phyloP scores from a whole-genome alignment of 2,113 vertebrate genomes.

The Xyliphius kryptos region DNA sequence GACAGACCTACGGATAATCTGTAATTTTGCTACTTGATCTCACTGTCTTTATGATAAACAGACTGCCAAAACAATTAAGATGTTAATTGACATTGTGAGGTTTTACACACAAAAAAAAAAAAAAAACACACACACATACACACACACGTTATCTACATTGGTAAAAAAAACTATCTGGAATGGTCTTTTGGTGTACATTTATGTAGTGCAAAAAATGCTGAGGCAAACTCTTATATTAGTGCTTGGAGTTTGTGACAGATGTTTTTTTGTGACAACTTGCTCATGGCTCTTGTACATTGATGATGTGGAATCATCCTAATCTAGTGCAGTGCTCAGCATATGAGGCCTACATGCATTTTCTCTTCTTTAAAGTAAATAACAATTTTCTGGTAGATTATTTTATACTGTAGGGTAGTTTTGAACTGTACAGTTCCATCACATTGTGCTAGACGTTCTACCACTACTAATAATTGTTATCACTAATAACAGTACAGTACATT shows the following conservation, averaged over 20 bases:
- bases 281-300: conserved; percentile 7
- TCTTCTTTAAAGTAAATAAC: conserved; percentile 14
- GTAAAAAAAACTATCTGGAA: conserved; percentile 8
- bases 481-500: too few relatives aligned
- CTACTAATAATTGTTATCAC: too few relatives aligned
- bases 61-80: too few relatives aligned
- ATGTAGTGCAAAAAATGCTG: conserved; percentile 19
- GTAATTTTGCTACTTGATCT: too few relatives aligned
- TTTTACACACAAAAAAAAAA: too few relatives aligned
- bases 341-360: conserved; percentile 15
- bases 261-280: conserved; percentile 22
- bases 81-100: too few relatives aligned
- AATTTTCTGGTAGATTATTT: conserved; percentile 6
- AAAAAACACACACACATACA: not conserved
- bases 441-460: too few relatives aligned
- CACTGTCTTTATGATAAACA: conserved; percentile 3
- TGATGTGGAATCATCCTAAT: not conserved
- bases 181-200: not conserved
- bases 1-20: too few relatives aligned
- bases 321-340: conserved; percentile 19
- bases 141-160: not conserved
- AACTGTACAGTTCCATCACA: too few relatives aligned
- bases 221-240: not conserved
- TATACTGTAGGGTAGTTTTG: not conserved
- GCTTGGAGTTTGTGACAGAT: conserved; percentile 24